Percentiles rank a stretch among this genome's conserved stretches.
Conservation (phyloP, 2,797 vertebrate species). For the Danionella dracula region DNA sequence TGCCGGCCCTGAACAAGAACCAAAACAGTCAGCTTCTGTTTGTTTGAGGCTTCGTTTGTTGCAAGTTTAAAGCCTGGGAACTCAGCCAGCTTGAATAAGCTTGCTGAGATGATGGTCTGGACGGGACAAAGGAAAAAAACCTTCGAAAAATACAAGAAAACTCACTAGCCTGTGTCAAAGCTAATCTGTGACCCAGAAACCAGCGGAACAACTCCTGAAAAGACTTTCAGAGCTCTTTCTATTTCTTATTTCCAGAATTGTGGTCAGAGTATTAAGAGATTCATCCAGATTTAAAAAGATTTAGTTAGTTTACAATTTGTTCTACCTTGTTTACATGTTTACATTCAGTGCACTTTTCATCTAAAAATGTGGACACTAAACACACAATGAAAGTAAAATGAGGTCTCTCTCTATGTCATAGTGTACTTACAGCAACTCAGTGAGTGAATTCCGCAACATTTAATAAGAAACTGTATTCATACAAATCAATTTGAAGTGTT, state of each 20-base stretch:
- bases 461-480: no score
- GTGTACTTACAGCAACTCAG: no score
- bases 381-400: no score
- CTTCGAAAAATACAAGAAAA: not conserved
- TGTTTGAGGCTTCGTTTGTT: slow-evolving; percentile 12
- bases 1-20: not conserved
- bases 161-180: not conserved
- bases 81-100: not conserved
- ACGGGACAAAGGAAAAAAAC: slow-evolving; percentile 1
- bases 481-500: no score
- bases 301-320: no score
- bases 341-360: no score
- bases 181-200: slow-evolving; percentile 12
- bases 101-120: not conserved
- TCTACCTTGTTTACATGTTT: no score
- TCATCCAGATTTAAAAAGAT: no score
- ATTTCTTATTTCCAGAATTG: not conserved
- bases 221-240: slow-evolving; percentile 7
- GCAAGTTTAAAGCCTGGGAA: slow-evolving; percentile 8
- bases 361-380: no score
- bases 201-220: not conserved
- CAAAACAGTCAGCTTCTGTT: slow-evolving; percentile 13
- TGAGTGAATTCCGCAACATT: no score
- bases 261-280: no score
- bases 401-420: no score